These are phyloP conservation scores for Sebastes itinus DNA, from an alignment of 2,797 vertebrate species.

Conservation along the genomic window DNA sequence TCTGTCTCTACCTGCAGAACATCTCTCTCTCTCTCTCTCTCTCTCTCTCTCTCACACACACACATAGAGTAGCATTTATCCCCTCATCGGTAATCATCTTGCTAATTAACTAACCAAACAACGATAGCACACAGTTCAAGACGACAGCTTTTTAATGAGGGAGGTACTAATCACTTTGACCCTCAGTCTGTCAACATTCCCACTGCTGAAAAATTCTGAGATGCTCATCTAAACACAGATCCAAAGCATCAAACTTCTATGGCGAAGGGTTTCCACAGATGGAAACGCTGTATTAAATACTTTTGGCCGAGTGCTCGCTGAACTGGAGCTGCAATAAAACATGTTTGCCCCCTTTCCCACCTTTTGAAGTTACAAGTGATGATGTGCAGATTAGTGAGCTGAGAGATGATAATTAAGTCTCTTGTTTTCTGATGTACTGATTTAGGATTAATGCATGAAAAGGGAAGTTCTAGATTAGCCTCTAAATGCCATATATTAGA, in stretches of 20 bases:
- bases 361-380: slow-evolving; percentile 4
- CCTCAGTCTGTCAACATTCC: slow-evolving; percentile 34
- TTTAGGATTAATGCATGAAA: background rate
- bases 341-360: background rate
- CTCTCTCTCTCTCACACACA: background rate
- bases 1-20: background rate
- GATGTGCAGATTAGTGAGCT: background rate
- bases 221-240: slow-evolving; percentile 27
- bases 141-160: slow-evolving; percentile 59
- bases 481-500: background rate
- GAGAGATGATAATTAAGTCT: background rate
- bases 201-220: slow-evolving; percentile 18
- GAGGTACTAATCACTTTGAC: slow-evolving; percentile 64
- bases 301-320: slow-evolving; percentile 1
- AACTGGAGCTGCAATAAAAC: background rate
- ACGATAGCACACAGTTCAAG: slow-evolving; percentile 56
- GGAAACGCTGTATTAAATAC: background rate
- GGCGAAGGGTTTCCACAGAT: background rate
- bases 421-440: background rate
- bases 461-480: background rate
- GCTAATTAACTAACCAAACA: slow-evolving; percentile 66
- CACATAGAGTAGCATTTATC: slow-evolving; percentile 25
- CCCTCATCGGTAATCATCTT: slow-evolving; percentile 59
- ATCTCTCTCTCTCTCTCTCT: background rate
- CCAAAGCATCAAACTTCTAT: background rate